Percentiles rank a stretch among this genome's conserved stretches.
These are phyloP conservation scores for Chloroceryle inda DNA, from an alignment of 2,797 vertebrate species.

Conservation along the genomic window DNA sequence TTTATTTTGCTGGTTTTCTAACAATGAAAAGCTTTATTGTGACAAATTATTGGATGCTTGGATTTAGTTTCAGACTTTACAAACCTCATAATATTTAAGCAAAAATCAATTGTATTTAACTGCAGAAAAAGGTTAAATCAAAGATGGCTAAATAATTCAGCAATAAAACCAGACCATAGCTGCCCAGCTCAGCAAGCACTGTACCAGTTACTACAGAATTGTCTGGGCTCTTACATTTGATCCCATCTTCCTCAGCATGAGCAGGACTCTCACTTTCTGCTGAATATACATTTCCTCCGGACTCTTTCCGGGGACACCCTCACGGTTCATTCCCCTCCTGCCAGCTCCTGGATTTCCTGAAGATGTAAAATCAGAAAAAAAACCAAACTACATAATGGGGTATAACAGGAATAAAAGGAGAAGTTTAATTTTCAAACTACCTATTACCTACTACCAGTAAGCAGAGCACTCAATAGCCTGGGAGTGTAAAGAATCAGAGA, in stretches of 20 bases:
- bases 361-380: background rate
- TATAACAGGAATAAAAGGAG: accelerated
- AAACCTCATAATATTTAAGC: background rate
- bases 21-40: background rate
- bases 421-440: background rate
- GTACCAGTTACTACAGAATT: background rate
- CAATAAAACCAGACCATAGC: background rate
- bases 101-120: background rate
- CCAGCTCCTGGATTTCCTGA: slow-evolving; percentile 82
- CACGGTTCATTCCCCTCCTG: slow-evolving; percentile 98
- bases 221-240: slow-evolving; percentile 88
- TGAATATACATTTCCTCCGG: slow-evolving; percentile 99
- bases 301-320: slow-evolving; percentile 97
- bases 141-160: background rate
- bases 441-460: background rate
- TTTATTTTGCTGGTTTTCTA: background rate
- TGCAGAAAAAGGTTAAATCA: background rate
- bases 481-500: background rate
- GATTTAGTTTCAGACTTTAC: background rate
- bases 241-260: slow-evolving; percentile 99
- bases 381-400: background rate
- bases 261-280: slow-evolving; percentile 98
- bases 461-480: background rate
- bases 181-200: background rate
- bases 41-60: background rate